These are phyloP conservation scores for Caerostris darwini DNA, from an alignment of 1,140 invertebrate species.

Conservation along the genomic window DNA sequence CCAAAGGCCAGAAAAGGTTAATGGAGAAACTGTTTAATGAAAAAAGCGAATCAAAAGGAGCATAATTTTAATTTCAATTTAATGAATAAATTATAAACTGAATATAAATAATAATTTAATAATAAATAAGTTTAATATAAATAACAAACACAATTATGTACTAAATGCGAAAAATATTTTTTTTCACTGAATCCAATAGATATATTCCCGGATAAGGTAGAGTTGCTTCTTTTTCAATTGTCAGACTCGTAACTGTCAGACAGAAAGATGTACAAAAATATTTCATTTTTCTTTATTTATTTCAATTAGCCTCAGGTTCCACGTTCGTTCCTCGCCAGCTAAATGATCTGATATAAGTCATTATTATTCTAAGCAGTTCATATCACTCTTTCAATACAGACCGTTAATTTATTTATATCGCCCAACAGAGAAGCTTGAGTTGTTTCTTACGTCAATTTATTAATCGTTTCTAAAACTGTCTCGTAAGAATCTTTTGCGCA, in stretches of 20 bases:
- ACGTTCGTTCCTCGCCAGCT: neutral
- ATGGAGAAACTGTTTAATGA: no score
- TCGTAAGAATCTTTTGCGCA: neutral
- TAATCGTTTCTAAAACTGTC: neutral
- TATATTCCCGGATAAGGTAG: neutral
- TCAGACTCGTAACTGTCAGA: neutral
- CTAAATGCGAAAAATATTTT: no score
- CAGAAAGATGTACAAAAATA: neutral
- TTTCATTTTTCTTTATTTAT: neutral
- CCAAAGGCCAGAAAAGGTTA: no score
- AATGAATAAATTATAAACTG: no score
- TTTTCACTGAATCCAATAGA: no score
- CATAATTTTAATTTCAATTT: no score
- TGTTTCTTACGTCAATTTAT: neutral
- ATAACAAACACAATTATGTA: no score
- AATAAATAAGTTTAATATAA: no score
- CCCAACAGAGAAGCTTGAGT: neutral
- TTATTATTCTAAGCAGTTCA: neutral
- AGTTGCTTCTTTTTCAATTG: neutral
- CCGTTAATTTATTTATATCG: constrained; percentile 25
- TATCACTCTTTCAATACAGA: constrained; percentile 10
- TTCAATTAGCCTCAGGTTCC: neutral
- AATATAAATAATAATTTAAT: no score
- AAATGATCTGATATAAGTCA: constrained; percentile 13
- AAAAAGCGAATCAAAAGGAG: no score